Conservation (phyloP, 1,140 invertebrate genomes). For the Proales similis region DNA sequence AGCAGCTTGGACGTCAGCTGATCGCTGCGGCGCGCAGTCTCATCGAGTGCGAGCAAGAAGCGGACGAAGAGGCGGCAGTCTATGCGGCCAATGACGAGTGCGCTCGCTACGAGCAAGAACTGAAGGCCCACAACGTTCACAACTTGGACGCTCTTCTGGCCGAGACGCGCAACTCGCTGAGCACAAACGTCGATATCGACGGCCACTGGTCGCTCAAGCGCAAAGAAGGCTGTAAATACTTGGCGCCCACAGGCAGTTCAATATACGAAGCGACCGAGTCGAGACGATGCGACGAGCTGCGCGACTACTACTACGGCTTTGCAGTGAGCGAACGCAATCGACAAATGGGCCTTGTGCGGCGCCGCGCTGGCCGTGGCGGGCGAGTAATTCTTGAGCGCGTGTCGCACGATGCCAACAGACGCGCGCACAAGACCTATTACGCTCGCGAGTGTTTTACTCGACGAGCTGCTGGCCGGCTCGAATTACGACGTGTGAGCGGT, state of each 20-base stretch:
- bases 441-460: no score
- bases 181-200: slow-evolving; percentile 25
- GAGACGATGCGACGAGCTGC: no score
- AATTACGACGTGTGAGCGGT: no score
- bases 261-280: slow-evolving; percentile 28
- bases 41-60: no score
- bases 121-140: slow-evolving; percentile 10
- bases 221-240: slow-evolving; percentile 38
- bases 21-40: no score
- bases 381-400: slow-evolving; percentile 1
- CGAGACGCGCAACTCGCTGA: not conserved
- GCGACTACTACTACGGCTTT: not conserved
- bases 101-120: slow-evolving; percentile 19
- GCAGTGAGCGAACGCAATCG: not conserved
- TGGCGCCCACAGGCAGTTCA: slow-evolving; percentile 31
- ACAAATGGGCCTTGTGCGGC: slow-evolving; percentile 13
- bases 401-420: no score
- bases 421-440: no score
- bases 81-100: no score
- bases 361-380: slow-evolving; percentile 14
- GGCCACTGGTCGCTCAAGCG: slow-evolving; percentile 33
- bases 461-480: no score
- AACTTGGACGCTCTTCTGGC: slow-evolving; percentile 1
- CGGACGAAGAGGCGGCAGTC: no score
- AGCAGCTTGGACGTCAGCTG: no score